Conservation (phyloP, 2,113 vertebrate genomes). For the Chitala chitala region DNA sequence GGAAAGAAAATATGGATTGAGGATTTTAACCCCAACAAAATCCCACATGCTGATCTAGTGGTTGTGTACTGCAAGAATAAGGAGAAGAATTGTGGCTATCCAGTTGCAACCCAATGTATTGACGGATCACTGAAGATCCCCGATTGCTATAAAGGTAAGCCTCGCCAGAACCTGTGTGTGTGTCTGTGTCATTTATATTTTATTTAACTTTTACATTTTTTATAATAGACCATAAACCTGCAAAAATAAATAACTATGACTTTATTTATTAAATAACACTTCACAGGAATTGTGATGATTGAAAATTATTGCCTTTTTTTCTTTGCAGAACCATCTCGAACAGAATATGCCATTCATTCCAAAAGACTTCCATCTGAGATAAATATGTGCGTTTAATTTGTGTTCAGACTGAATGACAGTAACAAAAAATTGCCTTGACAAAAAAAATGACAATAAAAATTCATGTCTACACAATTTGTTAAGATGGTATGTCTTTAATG, state of each 20-base stretch:
- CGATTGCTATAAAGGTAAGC: conserved; percentile 73
- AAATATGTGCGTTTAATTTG: conserved; percentile 9
- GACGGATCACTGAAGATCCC: conserved; percentile 72
- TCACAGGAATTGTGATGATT: neutral
- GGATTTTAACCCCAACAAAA: conserved; percentile 65
- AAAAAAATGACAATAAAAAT: neutral
- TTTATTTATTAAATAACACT: neutral
- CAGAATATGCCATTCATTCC: neutral
- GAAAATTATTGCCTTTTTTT: neutral
- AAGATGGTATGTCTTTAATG: neutral
- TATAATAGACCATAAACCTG: neutral
- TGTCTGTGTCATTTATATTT: no score
- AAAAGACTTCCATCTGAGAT: conserved; percentile 19
- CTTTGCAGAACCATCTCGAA: neutral
- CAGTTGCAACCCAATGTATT: conserved; percentile 58
- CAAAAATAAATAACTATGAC: neutral
- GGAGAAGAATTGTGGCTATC: conserved; percentile 73
- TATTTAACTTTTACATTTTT: neutral
- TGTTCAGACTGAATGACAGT: neutral
- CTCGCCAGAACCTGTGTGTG: no score
- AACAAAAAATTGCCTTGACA: neutral
- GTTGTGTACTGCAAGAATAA: conserved; percentile 80
- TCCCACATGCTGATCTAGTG: conserved; percentile 68
- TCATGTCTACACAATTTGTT: neutral
- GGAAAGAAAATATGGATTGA: conserved; percentile 66